Evolutionary conservation across 2,113 vertebrate genomes (phyloP).

Genomic region (Aplodontia rufa): DNA sequence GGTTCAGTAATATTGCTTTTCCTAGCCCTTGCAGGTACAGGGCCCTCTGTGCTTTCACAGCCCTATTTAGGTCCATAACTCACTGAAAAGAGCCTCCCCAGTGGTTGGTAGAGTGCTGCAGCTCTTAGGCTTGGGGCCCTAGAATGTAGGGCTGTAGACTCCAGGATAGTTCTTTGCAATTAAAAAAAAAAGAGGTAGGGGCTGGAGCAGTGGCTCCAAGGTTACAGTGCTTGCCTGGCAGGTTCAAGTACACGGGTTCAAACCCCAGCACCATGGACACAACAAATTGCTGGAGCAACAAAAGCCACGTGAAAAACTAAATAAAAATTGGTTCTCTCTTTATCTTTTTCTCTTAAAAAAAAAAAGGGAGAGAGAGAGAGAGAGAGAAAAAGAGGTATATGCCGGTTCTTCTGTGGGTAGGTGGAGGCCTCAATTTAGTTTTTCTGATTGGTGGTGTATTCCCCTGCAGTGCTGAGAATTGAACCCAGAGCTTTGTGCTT

Average conservation of each 20-base stretch:
- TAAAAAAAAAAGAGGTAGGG: neutral
- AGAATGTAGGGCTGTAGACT: neutral
- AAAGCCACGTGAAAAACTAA: too few species aligned
- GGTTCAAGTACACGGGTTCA: too few species aligned
- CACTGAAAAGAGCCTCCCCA: neutral
- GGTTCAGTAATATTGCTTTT: neutral
- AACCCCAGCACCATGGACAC: too few species aligned
- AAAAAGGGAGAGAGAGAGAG: too few species aligned
- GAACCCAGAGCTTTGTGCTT: neutral
- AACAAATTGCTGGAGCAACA: too few species aligned
- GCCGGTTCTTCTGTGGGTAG: neutral
- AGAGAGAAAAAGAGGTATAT: neutral
- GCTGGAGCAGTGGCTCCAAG: too few species aligned
- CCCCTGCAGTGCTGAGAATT: neutral
- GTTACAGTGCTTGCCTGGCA: too few species aligned
- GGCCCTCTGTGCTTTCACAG: neutral
- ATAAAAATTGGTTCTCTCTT: too few species aligned
- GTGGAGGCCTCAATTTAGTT: neutral
- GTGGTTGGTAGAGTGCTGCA: neutral
- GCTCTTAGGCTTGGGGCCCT: neutral
- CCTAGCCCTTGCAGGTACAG: neutral
- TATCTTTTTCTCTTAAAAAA: too few species aligned
- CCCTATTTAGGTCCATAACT: neutral
- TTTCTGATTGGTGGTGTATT: neutral
- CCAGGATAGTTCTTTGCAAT: neutral